A percentile compares a stretch with the other conserved stretches of the same genome.
Conservation (phyloP, 2,888 invertebrate species). For the Hydrotaea diabolus region DNA sequence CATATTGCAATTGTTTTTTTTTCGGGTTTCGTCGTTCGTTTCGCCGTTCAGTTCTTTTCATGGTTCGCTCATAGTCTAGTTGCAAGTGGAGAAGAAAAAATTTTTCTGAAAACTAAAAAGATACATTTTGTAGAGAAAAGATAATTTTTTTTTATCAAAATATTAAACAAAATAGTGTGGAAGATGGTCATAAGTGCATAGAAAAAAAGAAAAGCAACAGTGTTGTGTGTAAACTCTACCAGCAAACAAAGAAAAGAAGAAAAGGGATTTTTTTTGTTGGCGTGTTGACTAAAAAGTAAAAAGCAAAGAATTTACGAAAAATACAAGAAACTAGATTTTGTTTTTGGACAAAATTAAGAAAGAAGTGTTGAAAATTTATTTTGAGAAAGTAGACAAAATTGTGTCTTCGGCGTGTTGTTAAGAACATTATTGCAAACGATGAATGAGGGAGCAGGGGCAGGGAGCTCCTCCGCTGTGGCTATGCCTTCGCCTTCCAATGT, state of each 20-base stretch:
- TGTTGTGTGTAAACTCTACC: slow-evolving; percentile 45
- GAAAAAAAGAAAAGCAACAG: slow-evolving; percentile 42
- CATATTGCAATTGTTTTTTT: slow-evolving; percentile 72
- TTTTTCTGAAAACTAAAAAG: slow-evolving; percentile 35
- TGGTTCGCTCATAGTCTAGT: not conserved
- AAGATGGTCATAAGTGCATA: slow-evolving; percentile 50
- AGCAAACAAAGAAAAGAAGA: slow-evolving; percentile 12
- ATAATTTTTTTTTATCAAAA: slow-evolving; percentile 41
- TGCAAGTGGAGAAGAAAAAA: slow-evolving; percentile 1
- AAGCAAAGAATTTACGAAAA: slow-evolving; percentile 35
- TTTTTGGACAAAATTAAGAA: not conserved
- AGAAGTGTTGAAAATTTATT: not conserved
- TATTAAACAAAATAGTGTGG: slow-evolving; percentile 30
- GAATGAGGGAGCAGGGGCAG: slow-evolving; percentile 46
- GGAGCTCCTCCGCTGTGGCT: slow-evolving; percentile 45
- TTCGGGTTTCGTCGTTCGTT: slow-evolving; percentile 54
- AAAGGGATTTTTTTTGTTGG: slow-evolving; percentile 50
- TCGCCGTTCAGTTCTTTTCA: slow-evolving; percentile 54
- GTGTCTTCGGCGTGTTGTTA: not conserved
- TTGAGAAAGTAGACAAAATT: not conserved
- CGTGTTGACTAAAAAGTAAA: slow-evolving; percentile 8
- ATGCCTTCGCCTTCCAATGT: slow-evolving; percentile 62
- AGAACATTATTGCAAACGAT: slow-evolving; percentile 16
- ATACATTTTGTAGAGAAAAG: slow-evolving; percentile 26
- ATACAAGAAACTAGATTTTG: not conserved